Conservation (phyloP, 2,797 vertebrate species). For the Betta splendens region DNA sequence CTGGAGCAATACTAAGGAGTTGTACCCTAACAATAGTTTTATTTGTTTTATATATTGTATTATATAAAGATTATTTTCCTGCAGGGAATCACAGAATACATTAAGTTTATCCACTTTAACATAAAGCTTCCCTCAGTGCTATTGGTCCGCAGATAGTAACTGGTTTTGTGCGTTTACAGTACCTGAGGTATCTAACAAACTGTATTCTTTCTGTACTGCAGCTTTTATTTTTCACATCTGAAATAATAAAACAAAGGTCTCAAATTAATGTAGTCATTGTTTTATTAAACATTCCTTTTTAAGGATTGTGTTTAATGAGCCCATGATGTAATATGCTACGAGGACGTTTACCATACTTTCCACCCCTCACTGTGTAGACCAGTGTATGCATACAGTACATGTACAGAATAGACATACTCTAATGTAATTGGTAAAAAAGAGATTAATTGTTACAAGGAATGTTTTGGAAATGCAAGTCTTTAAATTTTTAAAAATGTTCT, state of each 20-base stretch:
- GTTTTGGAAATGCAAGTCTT: too few relatives aligned
- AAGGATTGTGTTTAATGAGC: too few relatives aligned
- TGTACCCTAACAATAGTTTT: constrained; percentile 44
- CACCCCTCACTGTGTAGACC: too few relatives aligned
- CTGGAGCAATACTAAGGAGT: rapidly evolving
- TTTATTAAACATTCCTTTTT: too few relatives aligned
- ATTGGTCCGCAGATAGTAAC: constrained; percentile 2
- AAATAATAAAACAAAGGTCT: background rate
- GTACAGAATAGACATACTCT: too few relatives aligned
- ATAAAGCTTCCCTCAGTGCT: background rate
- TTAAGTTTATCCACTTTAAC: background rate
- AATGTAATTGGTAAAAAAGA: too few relatives aligned
- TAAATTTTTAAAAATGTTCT: too few relatives aligned
- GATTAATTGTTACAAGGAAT: too few relatives aligned
- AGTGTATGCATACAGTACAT: too few relatives aligned
- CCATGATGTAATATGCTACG: too few relatives aligned
- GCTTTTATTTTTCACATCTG: background rate
- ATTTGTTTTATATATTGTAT: background rate
- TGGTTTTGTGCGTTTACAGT: constrained; percentile 13
- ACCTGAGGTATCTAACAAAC: constrained; percentile 6
- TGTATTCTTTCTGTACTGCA: background rate
- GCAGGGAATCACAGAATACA: background rate
- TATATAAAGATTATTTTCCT: background rate
- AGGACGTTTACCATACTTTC: too few relatives aligned
- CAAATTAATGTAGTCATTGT: background rate